These are phyloP conservation scores for Hippopotamus amphibius DNA, from an alignment of 2,113 vertebrate genomes.

Conservation along the genomic window DNA sequence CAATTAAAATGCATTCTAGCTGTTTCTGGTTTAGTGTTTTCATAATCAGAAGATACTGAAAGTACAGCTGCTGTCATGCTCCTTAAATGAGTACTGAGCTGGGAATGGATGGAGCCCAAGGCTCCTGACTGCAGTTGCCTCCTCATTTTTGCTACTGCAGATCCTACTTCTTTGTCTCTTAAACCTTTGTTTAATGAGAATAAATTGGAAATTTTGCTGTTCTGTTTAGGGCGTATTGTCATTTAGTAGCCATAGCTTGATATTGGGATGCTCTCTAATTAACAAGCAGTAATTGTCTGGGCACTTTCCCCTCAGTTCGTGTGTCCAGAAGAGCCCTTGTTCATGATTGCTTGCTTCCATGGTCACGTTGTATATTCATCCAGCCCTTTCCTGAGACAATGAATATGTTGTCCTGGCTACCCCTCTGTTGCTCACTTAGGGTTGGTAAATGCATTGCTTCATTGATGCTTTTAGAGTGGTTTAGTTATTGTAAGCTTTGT, in stretches of 20 bases:
- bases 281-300: neutral
- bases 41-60: neutral
- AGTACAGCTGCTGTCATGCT: neutral
- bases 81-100: neutral
- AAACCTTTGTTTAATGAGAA: conserved; percentile 42
- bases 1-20: neutral
- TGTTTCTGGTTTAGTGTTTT: conserved; percentile 20
- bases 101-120: neutral
- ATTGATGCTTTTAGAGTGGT: neutral
- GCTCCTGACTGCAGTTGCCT: neutral
- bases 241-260: neutral
- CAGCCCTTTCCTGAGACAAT: neutral
- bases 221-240: neutral
- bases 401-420: conserved; percentile 11
- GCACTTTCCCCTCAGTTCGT: neutral
- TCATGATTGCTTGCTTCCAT: conserved; percentile 39
- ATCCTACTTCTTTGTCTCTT: conserved; percentile 23
- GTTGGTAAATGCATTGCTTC: neutral
- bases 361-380: neutral
- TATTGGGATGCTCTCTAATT: neutral
- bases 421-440: neutral
- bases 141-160: neutral
- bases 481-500: conserved; percentile 52
- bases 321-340: neutral
- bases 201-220: neutral